Evolutionary conservation across 2,888 invertebrate genomes (phyloP), one percentile per base, ranked within the genome.

Genomic region (Macrophya annulata): DNA sequence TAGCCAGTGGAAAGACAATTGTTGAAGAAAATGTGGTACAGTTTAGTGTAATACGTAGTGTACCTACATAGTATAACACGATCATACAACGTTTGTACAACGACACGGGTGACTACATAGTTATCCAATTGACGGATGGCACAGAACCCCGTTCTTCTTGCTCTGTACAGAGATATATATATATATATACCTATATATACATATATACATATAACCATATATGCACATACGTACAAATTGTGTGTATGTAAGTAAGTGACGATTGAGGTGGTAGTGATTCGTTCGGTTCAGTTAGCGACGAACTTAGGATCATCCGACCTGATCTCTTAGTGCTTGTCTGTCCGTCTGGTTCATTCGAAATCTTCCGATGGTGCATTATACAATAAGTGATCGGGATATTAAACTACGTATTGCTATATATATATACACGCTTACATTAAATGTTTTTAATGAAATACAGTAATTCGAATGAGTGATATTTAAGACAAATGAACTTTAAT

Each of bases 81-180:
- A 81, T 81, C 51, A 81, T 62, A 43, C 62, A 51, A 81, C 81
- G 62, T 81, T 81, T 43, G 81, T 59, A 81, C 81, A 21, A 51
- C 81, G 81, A 81, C 40, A 83, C 83, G 51, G 83, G 83, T 83
- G 71, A 48, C 83, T 71, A 83, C 83, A 83, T 91, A 91, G 89
- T 93, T 93, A 93, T 93, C 88, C 92, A 93, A 93, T 93, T 93
- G 91, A 92, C 83, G 83, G 68, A 68, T 83, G 68, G 83, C 71
- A 68, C 91, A 87, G 91, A 90, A 91, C 90, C 90, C 89, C 91
- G 89, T 90, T 90, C 91, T 92, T 92, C 91, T 62, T 59, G 81
- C 81, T 81, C 62, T 81, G 25, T 31, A 65, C 55, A 12, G 31
- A 12, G 31, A 81, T n/a, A 9, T 68, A 68, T 40, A 37, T 15